Conservation (phyloP, 92 coral and sea anemone genomes). For the Plumapathes pennacea region DNA sequence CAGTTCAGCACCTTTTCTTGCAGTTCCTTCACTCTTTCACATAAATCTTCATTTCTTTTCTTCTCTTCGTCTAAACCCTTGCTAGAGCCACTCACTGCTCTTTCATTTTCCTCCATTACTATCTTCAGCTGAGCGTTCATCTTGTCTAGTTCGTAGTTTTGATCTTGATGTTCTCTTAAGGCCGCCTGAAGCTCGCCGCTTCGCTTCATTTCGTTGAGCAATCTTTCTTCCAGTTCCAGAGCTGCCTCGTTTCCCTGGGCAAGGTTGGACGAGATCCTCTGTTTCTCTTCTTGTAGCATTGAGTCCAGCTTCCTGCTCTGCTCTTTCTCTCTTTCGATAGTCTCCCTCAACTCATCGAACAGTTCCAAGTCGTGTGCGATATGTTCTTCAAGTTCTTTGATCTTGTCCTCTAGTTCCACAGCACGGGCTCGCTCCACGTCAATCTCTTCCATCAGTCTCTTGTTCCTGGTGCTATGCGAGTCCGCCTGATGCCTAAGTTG, state of each 20-base stretch:
- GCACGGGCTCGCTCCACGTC: slow-evolving; percentile 55
- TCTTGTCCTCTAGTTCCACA: slow-evolving; percentile 39
- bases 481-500: slow-evolving; percentile 53
- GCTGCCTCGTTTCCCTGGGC: no score
- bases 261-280: slow-evolving; percentile 26
- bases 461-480: slow-evolving; percentile 47
- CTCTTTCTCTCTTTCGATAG: slow-evolving; percentile 53
- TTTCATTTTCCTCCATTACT: no score
- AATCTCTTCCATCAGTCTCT: slow-evolving; percentile 44
- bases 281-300: slow-evolving; percentile 53
- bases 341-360: slow-evolving; percentile 54
- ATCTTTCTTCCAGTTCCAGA: no score
- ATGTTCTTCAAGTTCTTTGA: slow-evolving; percentile 59
- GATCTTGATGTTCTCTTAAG: no score
- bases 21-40: slow-evolving; percentile 43
- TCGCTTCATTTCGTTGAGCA: no score
- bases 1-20: slow-evolving; percentile 45
- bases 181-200: no score
- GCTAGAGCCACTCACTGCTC: no score
- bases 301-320: slow-evolving; percentile 65
- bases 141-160: no score
- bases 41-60: slow-evolving; percentile 48
- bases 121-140: no score
- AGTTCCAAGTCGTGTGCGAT: slow-evolving; percentile 56
- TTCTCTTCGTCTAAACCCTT: no score